These are phyloP conservation scores for Cavia porcellus DNA, from an alignment of 2,113 vertebrate species.

Conservation along the genomic window DNA sequence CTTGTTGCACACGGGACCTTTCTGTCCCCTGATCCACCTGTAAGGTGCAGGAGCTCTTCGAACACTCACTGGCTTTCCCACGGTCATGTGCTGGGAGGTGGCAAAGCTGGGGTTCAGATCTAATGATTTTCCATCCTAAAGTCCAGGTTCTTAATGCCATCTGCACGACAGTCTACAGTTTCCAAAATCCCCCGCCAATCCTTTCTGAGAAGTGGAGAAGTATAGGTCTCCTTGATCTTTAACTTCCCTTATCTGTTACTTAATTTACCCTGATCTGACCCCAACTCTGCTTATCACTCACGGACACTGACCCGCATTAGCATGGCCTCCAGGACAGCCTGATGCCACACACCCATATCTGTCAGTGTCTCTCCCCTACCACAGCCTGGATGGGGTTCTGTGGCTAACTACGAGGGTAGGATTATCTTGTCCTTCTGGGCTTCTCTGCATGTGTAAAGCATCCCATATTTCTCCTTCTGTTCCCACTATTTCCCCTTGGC, in stretches of 20 bases:
- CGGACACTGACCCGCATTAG: neutral
- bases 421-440: neutral
- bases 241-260: neutral
- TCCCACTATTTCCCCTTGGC: neutral
- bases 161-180: neutral
- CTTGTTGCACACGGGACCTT: accelerated
- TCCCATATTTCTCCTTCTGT: neutral
- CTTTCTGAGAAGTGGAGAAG: neutral
- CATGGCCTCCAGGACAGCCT: neutral
- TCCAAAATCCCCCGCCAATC: conserved; percentile 1
- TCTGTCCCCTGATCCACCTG: neutral
- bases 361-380: neutral
- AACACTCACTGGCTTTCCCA: neutral
- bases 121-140: neutral
- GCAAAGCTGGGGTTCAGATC: neutral
- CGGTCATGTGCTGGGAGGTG: neutral
- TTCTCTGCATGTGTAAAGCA: neutral
- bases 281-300: neutral
- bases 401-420: neutral
- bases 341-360: neutral
- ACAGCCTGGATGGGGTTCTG: neutral
- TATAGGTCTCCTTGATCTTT: neutral
- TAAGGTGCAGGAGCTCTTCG: accelerated
- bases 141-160: neutral
- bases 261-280: neutral